phyloP scores from a whole-genome alignment of 2,888 invertebrate species.

The Leucophenga maculata region DNA sequence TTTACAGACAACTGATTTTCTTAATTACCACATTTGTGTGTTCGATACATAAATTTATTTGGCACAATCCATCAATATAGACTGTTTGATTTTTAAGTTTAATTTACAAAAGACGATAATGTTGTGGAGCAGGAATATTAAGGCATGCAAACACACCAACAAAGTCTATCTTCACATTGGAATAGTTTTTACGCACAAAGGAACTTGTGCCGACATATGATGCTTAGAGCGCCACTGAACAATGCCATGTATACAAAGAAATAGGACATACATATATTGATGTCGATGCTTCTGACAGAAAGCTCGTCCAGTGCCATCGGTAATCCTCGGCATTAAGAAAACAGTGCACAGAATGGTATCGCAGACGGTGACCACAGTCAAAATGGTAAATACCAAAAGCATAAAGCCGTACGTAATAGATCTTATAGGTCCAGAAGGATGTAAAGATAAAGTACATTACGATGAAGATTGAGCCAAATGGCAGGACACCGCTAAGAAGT shows the following conservation, averaged over 20 bases:
- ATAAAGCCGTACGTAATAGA: conserved; percentile 99
- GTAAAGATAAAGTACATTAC: conserved; percentile 99
- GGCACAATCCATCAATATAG: conserved; percentile 56
- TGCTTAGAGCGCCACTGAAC: conserved; percentile 94
- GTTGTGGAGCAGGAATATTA: neutral
- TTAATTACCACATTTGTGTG: conserved; percentile 54
- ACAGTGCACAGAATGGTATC: conserved; percentile 99
- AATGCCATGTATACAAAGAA: conserved; percentile 99
- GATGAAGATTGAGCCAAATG: conserved; percentile 99
- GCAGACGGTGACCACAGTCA: conserved; percentile 98
- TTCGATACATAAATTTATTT: conserved; percentile 59
- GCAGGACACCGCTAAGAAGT: conserved; percentile 94
- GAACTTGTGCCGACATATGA: conserved; percentile 95
- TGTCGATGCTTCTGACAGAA: conserved; percentile 96
- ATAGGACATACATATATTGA: conserved; percentile 98
- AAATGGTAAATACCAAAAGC: conserved; percentile 95
- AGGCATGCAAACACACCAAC: neutral
- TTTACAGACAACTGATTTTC: conserved; percentile 52
- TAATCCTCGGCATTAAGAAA: conserved; percentile 99
- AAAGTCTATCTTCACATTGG: conserved; percentile 98
- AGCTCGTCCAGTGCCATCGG: conserved; percentile 99
- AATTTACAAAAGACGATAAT: conserved; percentile 13
- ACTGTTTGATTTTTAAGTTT: conserved; percentile 49
- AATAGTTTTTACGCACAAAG: conserved; percentile 99
- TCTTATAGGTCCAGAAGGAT: conserved; percentile 99